phyloP scores from a whole-genome alignment of 2,113 vertebrate species.

The Crotalus horridus region DNA sequence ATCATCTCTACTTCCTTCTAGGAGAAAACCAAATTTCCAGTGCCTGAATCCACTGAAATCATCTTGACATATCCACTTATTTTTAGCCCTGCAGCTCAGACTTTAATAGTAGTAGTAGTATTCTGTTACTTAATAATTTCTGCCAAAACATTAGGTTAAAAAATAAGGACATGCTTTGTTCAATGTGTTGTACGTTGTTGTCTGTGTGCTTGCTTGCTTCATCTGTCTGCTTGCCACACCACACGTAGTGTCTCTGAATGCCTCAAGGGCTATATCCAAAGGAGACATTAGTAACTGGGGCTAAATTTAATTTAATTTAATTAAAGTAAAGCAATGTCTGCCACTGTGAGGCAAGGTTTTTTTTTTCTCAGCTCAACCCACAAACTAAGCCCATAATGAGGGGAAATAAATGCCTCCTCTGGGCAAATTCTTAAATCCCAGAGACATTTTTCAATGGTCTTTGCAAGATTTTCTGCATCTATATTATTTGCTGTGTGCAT shows the following conservation, averaged over 20 bases:
- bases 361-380: not conserved
- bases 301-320: not conserved
- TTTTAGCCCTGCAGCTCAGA: not conserved
- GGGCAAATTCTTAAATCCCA: not conserved
- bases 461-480: not conserved
- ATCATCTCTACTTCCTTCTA: not conserved
- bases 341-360: not conserved
- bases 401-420: not conserved
- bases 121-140: not conserved
- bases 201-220: not conserved
- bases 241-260: not conserved
- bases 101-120: not conserved
- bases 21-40: not conserved
- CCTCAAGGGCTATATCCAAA: not conserved
- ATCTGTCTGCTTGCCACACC: not conserved
- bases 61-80: not conserved
- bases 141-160: not conserved
- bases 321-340: not conserved
- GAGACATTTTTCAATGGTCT: not conserved
- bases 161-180: not conserved
- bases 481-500: not conserved
- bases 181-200: not conserved
- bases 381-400: not conserved
- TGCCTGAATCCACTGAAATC: not conserved
- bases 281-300: not conserved